A percentile compares a stretch with the other conserved stretches of the same genome.
phyloP scores from a whole-genome alignment of 2,888 invertebrate genomes.

The Xylophagus ater region DNA sequence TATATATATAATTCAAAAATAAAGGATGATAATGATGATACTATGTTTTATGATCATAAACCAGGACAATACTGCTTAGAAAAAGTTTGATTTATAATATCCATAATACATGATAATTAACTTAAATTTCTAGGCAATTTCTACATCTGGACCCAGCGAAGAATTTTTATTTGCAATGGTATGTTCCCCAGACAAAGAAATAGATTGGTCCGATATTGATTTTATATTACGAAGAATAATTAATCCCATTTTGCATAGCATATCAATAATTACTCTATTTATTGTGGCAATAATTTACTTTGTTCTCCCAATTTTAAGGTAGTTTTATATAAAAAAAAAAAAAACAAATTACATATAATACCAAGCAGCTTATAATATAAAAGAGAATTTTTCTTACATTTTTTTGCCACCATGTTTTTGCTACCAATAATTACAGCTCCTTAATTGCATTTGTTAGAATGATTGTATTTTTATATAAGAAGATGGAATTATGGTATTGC shows the following conservation, averaged over 20 bases:
- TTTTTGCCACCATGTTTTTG: too few relatives aligned
- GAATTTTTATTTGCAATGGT: conserved; percentile 58
- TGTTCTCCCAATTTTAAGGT: conserved; percentile 64
- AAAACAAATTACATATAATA: too few relatives aligned
- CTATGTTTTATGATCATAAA: conserved; percentile 56
- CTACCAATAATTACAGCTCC: too few relatives aligned
- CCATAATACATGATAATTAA: neutral
- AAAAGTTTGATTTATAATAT: conserved; percentile 43
- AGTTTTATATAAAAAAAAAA: too few relatives aligned
- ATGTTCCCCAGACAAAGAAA: conserved; percentile 58
- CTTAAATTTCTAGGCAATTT: conserved; percentile 25
- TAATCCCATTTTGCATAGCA: conserved; percentile 64
- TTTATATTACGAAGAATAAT: conserved; percentile 63
- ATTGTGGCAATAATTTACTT: conserved; percentile 70
- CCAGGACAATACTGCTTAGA: conserved; percentile 73
- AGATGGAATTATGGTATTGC: too few relatives aligned
- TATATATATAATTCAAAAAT: conserved; percentile 43
- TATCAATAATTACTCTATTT: conserved; percentile 58
- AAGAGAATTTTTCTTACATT: conserved; percentile 1
- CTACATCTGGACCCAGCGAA: conserved; percentile 35
- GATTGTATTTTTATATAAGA: too few relatives aligned
- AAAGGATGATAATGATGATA: conserved; percentile 38
- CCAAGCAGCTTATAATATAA: neutral
- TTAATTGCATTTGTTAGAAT: too few relatives aligned
- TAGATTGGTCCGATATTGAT: conserved; percentile 61